These are phyloP conservation scores for Noctua comes DNA, from an alignment of 2,888 invertebrate genomes.

Conservation along the genomic window DNA sequence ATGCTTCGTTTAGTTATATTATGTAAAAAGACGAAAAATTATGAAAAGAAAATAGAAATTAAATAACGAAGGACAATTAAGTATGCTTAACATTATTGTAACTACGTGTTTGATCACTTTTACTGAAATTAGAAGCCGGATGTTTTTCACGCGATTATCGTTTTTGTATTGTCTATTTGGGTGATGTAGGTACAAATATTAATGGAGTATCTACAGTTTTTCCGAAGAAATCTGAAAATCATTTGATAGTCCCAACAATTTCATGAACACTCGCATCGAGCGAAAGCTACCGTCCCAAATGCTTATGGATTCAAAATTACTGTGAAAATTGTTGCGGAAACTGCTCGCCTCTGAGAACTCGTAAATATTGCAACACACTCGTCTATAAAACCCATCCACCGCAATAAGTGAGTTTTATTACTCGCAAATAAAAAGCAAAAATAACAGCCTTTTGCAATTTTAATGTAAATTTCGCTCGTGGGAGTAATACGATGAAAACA, in stretches of 20 bases:
- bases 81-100: neutral
- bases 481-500: neutral
- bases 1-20: neutral
- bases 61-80: neutral
- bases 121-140: neutral
- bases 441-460: constrained; percentile 40
- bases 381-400: constrained; percentile 54
- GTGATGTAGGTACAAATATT: no score
- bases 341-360: constrained; percentile 23
- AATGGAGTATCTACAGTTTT: neutral
- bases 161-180: no score
- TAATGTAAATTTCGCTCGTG: constrained; percentile 25
- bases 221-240: neutral
- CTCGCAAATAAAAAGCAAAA: constrained; percentile 44
- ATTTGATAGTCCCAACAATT: neutral
- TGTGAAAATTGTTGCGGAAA: constrained; percentile 37
- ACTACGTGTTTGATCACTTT: neutral
- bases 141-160: neutral
- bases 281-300: constrained; percentile 1
- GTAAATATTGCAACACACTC: constrained; percentile 41
- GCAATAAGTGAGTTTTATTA: constrained; percentile 54
- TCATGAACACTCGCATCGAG: neutral
- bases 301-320: constrained; percentile 1
- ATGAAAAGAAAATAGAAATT: neutral
- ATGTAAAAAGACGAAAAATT: neutral